Conservation (phyloP, 2,888 invertebrate genomes). For the Oxyscelio sp. region DNA sequence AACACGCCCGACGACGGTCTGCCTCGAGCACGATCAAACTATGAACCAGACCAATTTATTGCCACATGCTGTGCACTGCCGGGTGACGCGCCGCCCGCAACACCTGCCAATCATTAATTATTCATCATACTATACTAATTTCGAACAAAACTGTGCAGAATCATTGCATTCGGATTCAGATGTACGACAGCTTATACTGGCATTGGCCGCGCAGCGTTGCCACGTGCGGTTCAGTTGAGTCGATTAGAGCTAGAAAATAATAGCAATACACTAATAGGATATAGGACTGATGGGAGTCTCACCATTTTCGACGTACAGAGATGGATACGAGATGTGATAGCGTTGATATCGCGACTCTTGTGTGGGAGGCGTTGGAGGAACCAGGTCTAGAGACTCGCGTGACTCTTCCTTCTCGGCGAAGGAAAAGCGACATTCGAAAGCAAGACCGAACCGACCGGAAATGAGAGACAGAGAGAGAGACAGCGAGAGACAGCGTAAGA, state of each 20-base stretch:
- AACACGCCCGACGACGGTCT: conserved; percentile 72
- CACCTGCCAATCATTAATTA: conserved; percentile 86
- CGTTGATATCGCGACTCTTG: conserved; percentile 86
- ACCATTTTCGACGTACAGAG: conserved; percentile 88
- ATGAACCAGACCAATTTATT: conserved; percentile 84
- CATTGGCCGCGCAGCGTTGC: conserved; percentile 84
- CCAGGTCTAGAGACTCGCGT: conserved; percentile 79
- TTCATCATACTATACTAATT: conserved; percentile 78
- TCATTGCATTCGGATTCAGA: conserved; percentile 82
- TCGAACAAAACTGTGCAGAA: conserved; percentile 77
- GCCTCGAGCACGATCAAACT: conserved; percentile 81
- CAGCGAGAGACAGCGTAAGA: too few relatives aligned
- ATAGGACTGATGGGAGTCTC: conserved; percentile 87
- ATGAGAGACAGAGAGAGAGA: too few relatives aligned
- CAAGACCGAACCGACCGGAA: too few relatives aligned
- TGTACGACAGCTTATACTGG: conserved; percentile 84
- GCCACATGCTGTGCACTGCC: conserved; percentile 85
- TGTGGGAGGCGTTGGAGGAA: conserved; percentile 75
- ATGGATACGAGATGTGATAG: conserved; percentile 88
- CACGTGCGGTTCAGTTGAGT: conserved; percentile 86
- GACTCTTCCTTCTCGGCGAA: conserved; percentile 35
- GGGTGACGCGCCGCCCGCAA: conserved; percentile 85
- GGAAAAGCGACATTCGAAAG: conserved; percentile 10
- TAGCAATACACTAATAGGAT: conserved; percentile 85
- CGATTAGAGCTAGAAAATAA: conserved; percentile 87